Evolutionary conservation across 2,113 vertebrate species (phyloP).

Genomic region (Rissa tridactyla): DNA sequence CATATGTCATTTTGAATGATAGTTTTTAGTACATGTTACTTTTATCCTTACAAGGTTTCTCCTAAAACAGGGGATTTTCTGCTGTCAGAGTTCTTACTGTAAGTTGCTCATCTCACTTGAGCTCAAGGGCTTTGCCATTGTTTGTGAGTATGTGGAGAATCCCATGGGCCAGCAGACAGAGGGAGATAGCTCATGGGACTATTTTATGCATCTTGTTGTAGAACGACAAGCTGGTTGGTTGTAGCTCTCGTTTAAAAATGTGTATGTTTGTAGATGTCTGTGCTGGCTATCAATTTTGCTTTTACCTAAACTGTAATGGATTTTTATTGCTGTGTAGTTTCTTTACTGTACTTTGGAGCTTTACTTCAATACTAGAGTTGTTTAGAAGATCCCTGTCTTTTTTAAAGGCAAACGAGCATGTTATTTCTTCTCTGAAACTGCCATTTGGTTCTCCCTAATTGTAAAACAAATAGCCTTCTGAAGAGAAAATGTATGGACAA

Average conservation of each 20-base stretch:
- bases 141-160: background rate
- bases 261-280: background rate
- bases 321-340: background rate
- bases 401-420: background rate
- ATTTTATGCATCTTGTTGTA: background rate
- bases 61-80: background rate
- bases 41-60: background rate
- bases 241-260: background rate
- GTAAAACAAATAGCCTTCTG: background rate
- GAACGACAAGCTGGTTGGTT: background rate
- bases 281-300: background rate
- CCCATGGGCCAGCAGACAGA: background rate
- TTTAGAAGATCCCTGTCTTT: background rate
- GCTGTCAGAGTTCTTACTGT: fast-evolving
- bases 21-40: background rate
- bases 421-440: background rate
- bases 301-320: background rate
- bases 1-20: background rate
- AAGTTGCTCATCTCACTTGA: background rate
- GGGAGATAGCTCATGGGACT: background rate
- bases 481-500: background rate
- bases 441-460: background rate
- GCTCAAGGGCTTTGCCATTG: background rate
- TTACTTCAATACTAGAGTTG: background rate
- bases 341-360: background rate